Evolutionary conservation across 2,797 vertebrate species (phyloP), one percentile per base, ranked within the genome.

Genomic region (Sebastes flavidus): DNA sequence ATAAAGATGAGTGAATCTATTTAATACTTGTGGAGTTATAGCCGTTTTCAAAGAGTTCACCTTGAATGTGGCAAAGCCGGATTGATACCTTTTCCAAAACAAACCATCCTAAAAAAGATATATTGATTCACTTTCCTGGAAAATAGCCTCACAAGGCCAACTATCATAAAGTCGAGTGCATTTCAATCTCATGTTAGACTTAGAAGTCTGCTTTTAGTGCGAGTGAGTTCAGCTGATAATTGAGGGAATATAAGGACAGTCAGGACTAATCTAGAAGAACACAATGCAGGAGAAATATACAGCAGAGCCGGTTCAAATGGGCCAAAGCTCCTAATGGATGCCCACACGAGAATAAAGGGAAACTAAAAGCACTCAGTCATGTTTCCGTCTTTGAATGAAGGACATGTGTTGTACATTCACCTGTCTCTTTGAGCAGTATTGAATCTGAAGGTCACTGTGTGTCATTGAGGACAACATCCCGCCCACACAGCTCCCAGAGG

Each of bases 111-210:
- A n/a, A 38, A 74, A 82, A 72, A 81, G 42, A 69, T 22, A 16
- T 46, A 89, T 80, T 78, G 82, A 88, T 89, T 89, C 22, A 49
- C n/a, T 69, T 66, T 27, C 58, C 77, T 29, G 70, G 66, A 71
- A 82, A 80, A 77, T 32, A 46, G 54, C 30, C 46, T 66, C 52
- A 34, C 73, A 81, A 78, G 66, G 81, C 52, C 68, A 78, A 42
- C 11, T 6, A 27, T 65, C 42, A 72, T 58, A 56, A 85, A 75
- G 65, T 75, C 0, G 4, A 63, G 65, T n/a, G 34, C 72, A 85
- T 72, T 77, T 77, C 62, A 25, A 6, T 27, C 34, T 66, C 24
- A 38, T 61, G 46, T 55, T 61, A 8, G 30, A 65, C 16, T 46
- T 49, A 49, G 46, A 46, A 71, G 30, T 24, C 36, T 68, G 16